Conservation (phyloP, 2,888 invertebrate genomes). For the Pheosia gnoma region DNA sequence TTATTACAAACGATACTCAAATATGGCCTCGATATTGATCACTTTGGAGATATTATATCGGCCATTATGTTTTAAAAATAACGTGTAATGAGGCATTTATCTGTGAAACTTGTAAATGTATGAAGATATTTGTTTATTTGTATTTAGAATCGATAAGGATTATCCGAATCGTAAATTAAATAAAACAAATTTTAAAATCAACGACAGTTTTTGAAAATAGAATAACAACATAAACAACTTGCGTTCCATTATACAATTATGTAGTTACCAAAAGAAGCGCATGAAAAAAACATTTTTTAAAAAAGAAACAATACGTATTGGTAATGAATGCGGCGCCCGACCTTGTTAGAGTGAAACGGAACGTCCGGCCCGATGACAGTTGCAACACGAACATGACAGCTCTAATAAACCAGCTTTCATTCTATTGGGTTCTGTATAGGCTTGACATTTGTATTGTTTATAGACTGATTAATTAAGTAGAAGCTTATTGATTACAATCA, state of each 20-base stretch:
- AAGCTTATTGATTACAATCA: no score
- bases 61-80: not conserved
- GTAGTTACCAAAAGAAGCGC: not conserved
- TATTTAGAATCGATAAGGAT: not conserved
- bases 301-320: not conserved
- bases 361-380: constrained; percentile 18
- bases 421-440: not conserved
- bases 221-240: not conserved
- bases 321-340: constrained; percentile 8
- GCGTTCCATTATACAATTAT: not conserved
- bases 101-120: not conserved
- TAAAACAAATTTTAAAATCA: not conserved
- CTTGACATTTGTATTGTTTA: not conserved
- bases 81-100: not conserved
- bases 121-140: no score
- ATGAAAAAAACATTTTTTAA: not conserved
- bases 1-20: not conserved
- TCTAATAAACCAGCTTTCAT: constrained; percentile 1
- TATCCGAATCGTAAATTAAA: not conserved
- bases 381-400: constrained; percentile 7
- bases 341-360: constrained; percentile 33
- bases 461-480: not conserved
- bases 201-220: not conserved
- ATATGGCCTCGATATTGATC: constrained; percentile 2
- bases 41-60: not conserved